Evolutionary conservation across 2,113 vertebrate genomes (phyloP).

Genomic region (Coryphaenoides rupestris): DNA sequence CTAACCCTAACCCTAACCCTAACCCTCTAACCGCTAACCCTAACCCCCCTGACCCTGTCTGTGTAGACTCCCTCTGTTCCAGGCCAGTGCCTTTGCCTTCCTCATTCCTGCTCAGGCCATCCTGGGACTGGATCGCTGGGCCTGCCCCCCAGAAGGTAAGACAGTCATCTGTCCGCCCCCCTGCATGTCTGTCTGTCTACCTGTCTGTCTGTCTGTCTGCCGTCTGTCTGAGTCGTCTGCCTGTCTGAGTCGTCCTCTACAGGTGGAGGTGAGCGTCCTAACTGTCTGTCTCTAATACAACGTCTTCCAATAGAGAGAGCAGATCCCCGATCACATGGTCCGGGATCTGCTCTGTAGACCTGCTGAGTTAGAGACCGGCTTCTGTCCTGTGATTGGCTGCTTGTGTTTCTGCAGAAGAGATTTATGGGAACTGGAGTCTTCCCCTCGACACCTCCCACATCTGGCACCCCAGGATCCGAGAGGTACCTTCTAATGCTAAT

Average conservation of each 20-base stretch:
- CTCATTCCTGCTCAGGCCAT: slow-evolving; percentile 64
- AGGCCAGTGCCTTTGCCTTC: slow-evolving; percentile 62
- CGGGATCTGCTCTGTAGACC: too few relatives aligned
- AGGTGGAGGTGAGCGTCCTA: too few relatives aligned
- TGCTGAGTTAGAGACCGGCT: too few relatives aligned
- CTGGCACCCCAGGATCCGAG: slow-evolving; percentile 92
- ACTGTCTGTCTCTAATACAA: not conserved
- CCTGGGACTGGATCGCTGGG: slow-evolving; percentile 59
- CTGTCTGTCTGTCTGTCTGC: not conserved
- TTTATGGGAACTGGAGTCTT: slow-evolving; percentile 89
- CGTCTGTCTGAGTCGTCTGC: slow-evolving; percentile 21
- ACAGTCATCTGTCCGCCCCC: not conserved
- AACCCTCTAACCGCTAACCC: not conserved
- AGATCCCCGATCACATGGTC: too few relatives aligned
- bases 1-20: not conserved
- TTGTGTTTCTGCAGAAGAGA: slow-evolving; percentile 75
- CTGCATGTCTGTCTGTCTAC: not conserved
- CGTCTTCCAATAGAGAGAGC: too few relatives aligned
- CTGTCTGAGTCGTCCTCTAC: not conserved
- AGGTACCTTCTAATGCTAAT: slow-evolving; percentile 65
- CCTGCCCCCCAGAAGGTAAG: slow-evolving; percentile 55
- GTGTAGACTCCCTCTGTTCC: slow-evolving; percentile 61
- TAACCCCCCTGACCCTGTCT: too few relatives aligned
- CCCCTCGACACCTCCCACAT: slow-evolving; percentile 87
- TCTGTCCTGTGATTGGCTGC: slow-evolving; percentile 1